These are phyloP conservation scores for Macrobrachium nipponense DNA, from an alignment of 1,140 invertebrate species.

Conservation along the genomic window DNA sequence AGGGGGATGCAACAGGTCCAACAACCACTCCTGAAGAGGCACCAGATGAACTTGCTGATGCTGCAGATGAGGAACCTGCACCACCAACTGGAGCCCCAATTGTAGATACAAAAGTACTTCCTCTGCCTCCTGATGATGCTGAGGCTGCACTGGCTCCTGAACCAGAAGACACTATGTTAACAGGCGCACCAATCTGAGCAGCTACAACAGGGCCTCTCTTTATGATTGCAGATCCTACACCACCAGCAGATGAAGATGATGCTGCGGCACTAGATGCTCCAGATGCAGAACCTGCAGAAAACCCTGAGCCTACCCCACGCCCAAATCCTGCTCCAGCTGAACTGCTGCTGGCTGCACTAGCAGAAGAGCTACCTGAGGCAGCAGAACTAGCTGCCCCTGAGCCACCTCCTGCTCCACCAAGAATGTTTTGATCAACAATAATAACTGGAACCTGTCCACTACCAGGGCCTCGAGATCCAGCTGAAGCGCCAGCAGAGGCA, in stretches of 20 bases:
- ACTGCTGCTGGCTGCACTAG: not conserved
- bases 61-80: not conserved
- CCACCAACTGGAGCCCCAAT: not conserved
- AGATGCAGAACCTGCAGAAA: not conserved
- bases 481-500: too few relatives aligned
- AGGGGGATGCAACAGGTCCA: not conserved
- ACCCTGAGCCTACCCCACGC: not conserved
- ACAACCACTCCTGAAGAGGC: not conserved
- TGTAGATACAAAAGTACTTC: not conserved
- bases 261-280: not conserved
- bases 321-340: conserved; percentile 1
- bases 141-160: not conserved
- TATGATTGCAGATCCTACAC: not conserved
- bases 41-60: not conserved
- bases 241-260: not conserved
- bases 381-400: not conserved
- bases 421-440: not conserved
- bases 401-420: not conserved
- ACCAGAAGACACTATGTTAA: not conserved
- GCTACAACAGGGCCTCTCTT: not conserved
- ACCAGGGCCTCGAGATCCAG: too few relatives aligned
- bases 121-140: too few relatives aligned
- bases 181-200: not conserved
- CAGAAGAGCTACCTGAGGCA: not conserved
- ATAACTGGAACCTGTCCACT: too few relatives aligned